Evolutionary conservation across 2,113 vertebrate genomes (phyloP).

Genomic region (Galbula dea): DNA sequence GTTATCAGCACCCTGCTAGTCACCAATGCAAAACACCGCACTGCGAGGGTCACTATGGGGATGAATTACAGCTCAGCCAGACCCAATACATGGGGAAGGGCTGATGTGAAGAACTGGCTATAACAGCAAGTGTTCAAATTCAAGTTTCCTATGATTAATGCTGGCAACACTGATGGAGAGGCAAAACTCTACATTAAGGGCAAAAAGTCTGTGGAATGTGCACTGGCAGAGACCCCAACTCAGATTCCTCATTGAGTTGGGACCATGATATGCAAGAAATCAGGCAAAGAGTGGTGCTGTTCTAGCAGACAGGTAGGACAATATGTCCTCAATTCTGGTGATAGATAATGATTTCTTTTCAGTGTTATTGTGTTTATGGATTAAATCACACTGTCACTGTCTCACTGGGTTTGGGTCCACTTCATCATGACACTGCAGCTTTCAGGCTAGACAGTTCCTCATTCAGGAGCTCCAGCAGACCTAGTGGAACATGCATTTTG

Average conservation of each 20-base stretch:
- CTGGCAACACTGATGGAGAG: background rate
- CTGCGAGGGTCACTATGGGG: too few species aligned
- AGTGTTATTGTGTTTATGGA: background rate
- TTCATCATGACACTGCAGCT: background rate
- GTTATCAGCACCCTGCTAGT: too few species aligned
- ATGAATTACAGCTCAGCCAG: too few species aligned
- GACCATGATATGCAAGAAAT: background rate
- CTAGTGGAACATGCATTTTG: background rate
- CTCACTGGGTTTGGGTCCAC: background rate
- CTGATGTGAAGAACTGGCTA: background rate
- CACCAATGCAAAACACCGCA: too few species aligned
- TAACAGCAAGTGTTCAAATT: background rate
- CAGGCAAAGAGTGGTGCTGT: too few species aligned
- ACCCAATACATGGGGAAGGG: background rate
- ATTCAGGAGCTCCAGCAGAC: background rate
- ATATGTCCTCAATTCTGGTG: background rate
- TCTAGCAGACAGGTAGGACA: too few species aligned
- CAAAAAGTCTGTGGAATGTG: background rate
- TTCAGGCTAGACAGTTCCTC: background rate
- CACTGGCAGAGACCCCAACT: background rate
- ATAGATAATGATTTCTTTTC: background rate
- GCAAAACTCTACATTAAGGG: background rate
- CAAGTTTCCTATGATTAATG: background rate
- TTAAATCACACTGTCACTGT: background rate
- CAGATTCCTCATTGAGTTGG: background rate